Evolutionary conservation across 2,888 invertebrate genomes (phyloP).

Genomic region (Drosophila incognita): DNA sequence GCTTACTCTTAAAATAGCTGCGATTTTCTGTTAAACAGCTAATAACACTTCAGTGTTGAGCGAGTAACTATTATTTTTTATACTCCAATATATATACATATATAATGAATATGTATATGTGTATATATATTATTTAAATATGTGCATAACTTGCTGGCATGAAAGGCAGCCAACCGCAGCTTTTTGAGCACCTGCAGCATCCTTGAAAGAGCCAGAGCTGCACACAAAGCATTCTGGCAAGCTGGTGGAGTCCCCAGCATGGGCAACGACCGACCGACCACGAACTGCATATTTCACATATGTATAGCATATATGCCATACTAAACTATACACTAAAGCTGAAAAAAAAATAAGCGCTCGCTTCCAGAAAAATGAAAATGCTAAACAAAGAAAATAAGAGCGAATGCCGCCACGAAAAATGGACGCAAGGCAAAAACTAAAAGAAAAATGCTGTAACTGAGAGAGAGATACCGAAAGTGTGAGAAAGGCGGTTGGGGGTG

Average conservation of each 20-base stretch:
- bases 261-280: constrained; percentile 21
- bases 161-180: constrained; percentile 39
- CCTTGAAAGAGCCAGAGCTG: constrained; percentile 51
- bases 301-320: constrained; percentile 31
- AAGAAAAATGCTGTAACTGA: constrained; percentile 68
- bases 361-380: constrained; percentile 72
- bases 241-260: constrained; percentile 8
- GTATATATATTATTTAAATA: constrained; percentile 64
- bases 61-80: constrained; percentile 44
- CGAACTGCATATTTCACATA: constrained; percentile 53
- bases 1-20: constrained; percentile 4
- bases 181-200: constrained; percentile 70
- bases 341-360: constrained; percentile 23
- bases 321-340: constrained; percentile 43
- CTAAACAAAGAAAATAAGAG: constrained; percentile 81
- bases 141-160: constrained; percentile 66
- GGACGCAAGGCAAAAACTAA: constrained; percentile 61
- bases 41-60: constrained; percentile 43
- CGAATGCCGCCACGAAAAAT: constrained; percentile 55
- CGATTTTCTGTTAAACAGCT: constrained; percentile 37
- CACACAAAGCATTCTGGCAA: constrained; percentile 51
- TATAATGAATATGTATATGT: constrained; percentile 24
- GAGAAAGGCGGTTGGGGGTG: not conserved
- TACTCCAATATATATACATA: constrained; percentile 6
- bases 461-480: constrained; percentile 3